Percentiles rank a stretch among this genome's conserved stretches.
phyloP scores from a whole-genome alignment of 2,113 vertebrate species.

The Channa argus region DNA sequence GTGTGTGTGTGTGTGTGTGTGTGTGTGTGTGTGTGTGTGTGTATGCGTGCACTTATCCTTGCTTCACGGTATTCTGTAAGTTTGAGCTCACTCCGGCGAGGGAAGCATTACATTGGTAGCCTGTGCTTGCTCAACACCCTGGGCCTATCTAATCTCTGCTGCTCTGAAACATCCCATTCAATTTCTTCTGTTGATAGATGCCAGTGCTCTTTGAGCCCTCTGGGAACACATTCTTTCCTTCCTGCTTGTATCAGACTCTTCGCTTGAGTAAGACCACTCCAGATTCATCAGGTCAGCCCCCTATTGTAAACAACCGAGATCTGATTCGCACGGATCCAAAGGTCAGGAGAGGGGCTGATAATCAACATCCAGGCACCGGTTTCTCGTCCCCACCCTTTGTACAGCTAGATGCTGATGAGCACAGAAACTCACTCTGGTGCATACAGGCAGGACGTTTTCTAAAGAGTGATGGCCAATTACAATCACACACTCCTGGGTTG shows the following conservation, averaged over 20 bases:
- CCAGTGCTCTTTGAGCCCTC: conserved; percentile 68
- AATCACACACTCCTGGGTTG: neutral
- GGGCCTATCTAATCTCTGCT: conserved; percentile 69
- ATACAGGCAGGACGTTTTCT: conserved; percentile 6
- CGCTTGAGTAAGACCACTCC: conserved; percentile 52
- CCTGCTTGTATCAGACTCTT: conserved; percentile 31
- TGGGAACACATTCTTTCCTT: conserved; percentile 54
- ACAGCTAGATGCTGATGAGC: neutral
- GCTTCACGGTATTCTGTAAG: conserved; percentile 36
- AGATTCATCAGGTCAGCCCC: conserved; percentile 61
- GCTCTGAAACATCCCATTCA: conserved; percentile 73
- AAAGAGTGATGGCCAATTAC: conserved; percentile 54
- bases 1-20: conserved; percentile 8
- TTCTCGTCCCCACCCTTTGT: neutral
- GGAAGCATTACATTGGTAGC: conserved; percentile 42
- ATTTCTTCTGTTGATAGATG: conserved; percentile 74
- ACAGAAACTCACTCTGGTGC: neutral
- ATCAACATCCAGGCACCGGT: conserved; percentile 45
- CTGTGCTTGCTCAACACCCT: conserved; percentile 59
- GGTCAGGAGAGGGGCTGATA: conserved; percentile 62
- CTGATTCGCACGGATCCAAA: conserved; percentile 59
- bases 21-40: conserved; percentile 21
- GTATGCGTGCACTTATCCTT: conserved; percentile 5
- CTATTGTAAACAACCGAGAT: conserved; percentile 62
- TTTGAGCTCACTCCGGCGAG: conserved; percentile 51